Percentiles rank a stretch among this genome's conserved stretches.
Conservation (phyloP, 2,888 invertebrate genomes). For the Perizoma affinitatum region DNA sequence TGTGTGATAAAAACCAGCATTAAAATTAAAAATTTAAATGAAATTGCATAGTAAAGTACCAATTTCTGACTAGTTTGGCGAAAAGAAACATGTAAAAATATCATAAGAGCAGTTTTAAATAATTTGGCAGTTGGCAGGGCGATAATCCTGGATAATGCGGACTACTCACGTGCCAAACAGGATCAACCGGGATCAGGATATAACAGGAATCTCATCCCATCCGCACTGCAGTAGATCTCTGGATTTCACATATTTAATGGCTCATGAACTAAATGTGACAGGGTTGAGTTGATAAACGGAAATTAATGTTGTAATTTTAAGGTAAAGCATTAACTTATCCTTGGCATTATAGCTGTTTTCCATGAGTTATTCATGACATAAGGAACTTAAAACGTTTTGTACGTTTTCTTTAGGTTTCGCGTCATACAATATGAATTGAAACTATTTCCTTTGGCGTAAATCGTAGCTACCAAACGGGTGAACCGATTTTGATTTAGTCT, state of each 20-base stretch:
- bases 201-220: not conserved
- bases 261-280: not conserved
- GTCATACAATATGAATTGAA: too few species aligned
- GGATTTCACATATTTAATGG: not conserved
- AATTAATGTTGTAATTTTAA: too few species aligned
- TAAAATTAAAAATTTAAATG: too few species aligned
- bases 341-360: too few species aligned
- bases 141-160: not conserved
- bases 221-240: not conserved
- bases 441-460: too few species aligned
- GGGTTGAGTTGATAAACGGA: not conserved
- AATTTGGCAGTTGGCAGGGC: conserved; percentile 1
- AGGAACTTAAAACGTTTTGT: not conserved
- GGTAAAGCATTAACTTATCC: too few species aligned
- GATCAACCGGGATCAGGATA: not conserved
- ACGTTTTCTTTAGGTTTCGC: not conserved
- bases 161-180: not conserved
- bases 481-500: too few species aligned
- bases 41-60: too few species aligned
- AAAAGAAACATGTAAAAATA: too few species aligned
- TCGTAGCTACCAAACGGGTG: too few species aligned
- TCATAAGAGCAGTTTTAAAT: not conserved
- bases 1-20: too few species aligned
- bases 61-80: too few species aligned
- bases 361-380: not conserved